A percentile compares a stretch with the other conserved stretches of the same genome.
These are phyloP conservation scores for Melanostoma scalare DNA, from an alignment of 2,888 invertebrate species.

Conservation along the genomic window DNA sequence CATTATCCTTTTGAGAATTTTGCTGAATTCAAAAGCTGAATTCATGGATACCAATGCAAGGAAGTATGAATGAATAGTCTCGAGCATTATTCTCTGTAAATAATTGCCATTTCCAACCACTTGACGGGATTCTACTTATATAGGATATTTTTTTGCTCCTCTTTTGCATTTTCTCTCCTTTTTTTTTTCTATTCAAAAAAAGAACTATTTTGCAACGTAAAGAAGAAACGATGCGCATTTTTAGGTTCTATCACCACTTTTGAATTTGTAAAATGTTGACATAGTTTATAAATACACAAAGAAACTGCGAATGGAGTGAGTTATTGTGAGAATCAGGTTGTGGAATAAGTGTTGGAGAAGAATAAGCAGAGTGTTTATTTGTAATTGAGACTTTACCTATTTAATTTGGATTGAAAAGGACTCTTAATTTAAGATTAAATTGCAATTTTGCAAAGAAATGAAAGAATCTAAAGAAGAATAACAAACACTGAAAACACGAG, in stretches of 20 bases:
- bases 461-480: no score
- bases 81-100: constrained; percentile 33
- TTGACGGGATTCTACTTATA: constrained; percentile 6
- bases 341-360: constrained; percentile 11
- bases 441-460: no score
- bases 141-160: neutral
- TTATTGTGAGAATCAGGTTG: constrained; percentile 38
- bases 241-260: neutral
- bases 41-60: neutral
- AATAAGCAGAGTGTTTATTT: neutral
- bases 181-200: neutral
- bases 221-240: constrained; percentile 11
- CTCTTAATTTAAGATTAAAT: no score
- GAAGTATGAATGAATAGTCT: constrained; percentile 18
- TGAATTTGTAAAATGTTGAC: neutral
- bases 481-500: no score
- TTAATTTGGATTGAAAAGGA: no score
- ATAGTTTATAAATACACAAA: constrained; percentile 13
- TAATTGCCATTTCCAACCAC: constrained; percentile 47
- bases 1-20: constrained; percentile 2
- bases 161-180: neutral
- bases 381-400: neutral
- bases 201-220: constrained; percentile 6
- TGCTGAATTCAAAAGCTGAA: constrained; percentile 17
- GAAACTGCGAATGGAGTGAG: neutral